Evolutionary conservation across 2,797 vertebrate genomes (phyloP).

Genomic region (Megalops cyprinoides): DNA sequence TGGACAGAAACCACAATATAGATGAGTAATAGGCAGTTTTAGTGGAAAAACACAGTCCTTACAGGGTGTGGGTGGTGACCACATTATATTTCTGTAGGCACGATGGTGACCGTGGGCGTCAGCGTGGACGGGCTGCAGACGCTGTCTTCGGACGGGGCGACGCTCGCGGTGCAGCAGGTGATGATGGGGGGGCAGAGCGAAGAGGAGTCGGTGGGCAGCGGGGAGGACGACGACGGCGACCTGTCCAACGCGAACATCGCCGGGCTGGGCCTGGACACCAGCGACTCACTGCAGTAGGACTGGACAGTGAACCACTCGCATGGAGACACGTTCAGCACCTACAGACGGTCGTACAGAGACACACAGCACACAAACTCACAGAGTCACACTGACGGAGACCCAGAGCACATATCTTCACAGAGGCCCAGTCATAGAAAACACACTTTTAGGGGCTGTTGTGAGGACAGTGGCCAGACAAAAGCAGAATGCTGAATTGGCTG

Average conservation of each 20-base stretch:
- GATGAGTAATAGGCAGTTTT: too few relatives aligned
- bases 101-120: slow-evolving; percentile 88
- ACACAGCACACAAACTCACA: neutral
- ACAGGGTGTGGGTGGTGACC: slow-evolving; percentile 14
- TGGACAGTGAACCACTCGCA: neutral
- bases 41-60: too few relatives aligned
- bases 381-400: slow-evolving; percentile 22
- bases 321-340: neutral
- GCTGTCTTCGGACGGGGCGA: slow-evolving; percentile 91
- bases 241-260: slow-evolving; percentile 80
- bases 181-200: slow-evolving; percentile 96
- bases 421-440: neutral
- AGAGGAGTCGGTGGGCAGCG: slow-evolving; percentile 89
- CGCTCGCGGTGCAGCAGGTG: slow-evolving; percentile 93
- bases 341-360: neutral
- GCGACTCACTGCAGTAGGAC: slow-evolving; percentile 88
- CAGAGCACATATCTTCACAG: slow-evolving; percentile 33
- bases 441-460: too few relatives aligned
- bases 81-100: slow-evolving; percentile 69
- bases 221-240: slow-evolving; percentile 76
- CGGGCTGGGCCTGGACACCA: slow-evolving; percentile 89
- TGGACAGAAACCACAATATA: too few relatives aligned
- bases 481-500: neutral
- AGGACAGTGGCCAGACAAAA: too few relatives aligned
- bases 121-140: slow-evolving; percentile 92